Conservation (phyloP, 1,140 invertebrate species). For the Lepidotrigona ventralis region DNA sequence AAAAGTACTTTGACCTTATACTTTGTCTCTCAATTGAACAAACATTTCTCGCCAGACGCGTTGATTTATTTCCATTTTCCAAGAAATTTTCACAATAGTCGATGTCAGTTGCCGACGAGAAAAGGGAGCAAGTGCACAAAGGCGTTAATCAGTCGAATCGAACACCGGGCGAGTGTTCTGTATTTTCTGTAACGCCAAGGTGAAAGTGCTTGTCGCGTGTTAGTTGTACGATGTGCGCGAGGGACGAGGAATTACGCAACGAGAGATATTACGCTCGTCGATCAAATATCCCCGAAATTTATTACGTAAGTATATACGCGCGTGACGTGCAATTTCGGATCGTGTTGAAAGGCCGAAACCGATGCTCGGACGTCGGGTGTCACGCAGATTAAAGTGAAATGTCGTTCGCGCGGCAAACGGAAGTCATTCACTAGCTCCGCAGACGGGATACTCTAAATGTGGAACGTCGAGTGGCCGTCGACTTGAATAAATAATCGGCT, state of each 20-base stretch:
- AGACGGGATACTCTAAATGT: constrained; percentile 64
- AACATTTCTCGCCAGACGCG: too few species aligned
- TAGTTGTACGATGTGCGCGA: background rate
- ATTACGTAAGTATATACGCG: background rate
- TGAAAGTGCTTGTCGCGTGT: background rate
- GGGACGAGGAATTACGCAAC: background rate
- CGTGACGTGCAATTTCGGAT: background rate
- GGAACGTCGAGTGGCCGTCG: constrained; percentile 49
- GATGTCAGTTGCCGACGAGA: too few species aligned
- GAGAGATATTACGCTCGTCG: background rate
- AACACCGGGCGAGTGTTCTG: too few species aligned
- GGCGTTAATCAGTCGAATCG: background rate
- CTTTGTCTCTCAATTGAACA: too few species aligned
- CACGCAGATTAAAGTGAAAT: constrained; percentile 56
- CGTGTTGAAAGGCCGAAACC: background rate
- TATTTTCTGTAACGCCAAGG: too few species aligned
- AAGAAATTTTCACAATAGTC: too few species aligned
- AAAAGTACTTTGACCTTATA: too few species aligned
- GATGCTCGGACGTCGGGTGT: constrained; percentile 34
- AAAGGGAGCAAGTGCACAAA: background rate
- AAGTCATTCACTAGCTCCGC: constrained; percentile 61
- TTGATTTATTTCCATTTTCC: too few species aligned
- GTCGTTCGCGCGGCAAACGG: constrained; percentile 52
- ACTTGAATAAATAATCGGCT: constrained; percentile 63
- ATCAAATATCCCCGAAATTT: background rate